Evolutionary conservation across 2,888 invertebrate species (phyloP), one percentile per base, ranked within the genome.

Genomic region (Lasioglossum leucozonium): DNA sequence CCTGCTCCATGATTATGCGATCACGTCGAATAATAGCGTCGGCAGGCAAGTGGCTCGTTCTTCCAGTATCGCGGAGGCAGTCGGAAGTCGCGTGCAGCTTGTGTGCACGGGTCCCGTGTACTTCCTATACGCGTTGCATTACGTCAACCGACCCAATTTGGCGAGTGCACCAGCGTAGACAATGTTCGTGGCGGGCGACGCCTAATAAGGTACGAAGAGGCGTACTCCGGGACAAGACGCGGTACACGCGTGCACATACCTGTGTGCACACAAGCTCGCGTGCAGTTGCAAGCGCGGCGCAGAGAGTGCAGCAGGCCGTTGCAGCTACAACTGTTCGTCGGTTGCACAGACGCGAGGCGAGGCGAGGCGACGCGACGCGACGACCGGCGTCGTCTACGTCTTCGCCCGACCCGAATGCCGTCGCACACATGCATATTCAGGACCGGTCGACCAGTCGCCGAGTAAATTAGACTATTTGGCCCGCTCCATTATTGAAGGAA

Each of bases 381-480:
- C 73, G 74, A 22, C 42, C 37, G 16, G 72, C 75, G 69, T 62
- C 65, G 71, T 37, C 71, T 74, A 75, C 82, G 65, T 55, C 74
- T 72, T 79, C 80, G 77, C 76, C 86, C 78, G 76, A 65, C 76
- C 67, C 71, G 80, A 78, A 85, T 81, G 71, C 82, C 73, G 73
- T 75, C 79, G 79, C 85, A 85, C 90, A 83, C 85, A 91, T 91
- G 89, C 88, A 92, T 91, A 92, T 92, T 91, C 91, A 90, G 84
- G 84, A 77, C 85, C 82, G 88, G 89, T 86, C 89, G 88, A 88
- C 84, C 86, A 88, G 89, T 90, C 89, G 85, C 82, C 81, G 89
- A 84, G 89, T 90, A 90, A 93, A 93, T 93, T 92, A 91, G 91
- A 92, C 92, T 89, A 93, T 93, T 93, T 91, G 89, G 90, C 88